Base-by-base conservation (phyloP, 2,888 invertebrate species). In the Globia sparganii region DNA sequence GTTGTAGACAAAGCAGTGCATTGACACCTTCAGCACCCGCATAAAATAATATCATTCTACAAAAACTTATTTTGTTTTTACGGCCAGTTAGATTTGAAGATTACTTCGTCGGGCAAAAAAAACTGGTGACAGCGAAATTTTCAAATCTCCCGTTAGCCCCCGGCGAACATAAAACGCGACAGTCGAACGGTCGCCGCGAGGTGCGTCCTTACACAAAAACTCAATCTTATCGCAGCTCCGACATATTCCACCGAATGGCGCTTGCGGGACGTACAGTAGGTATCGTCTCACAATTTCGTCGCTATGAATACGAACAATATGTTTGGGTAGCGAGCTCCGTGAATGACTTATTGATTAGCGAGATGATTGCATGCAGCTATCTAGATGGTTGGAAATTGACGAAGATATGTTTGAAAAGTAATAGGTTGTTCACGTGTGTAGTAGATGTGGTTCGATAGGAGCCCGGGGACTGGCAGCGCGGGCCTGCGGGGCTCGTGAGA, bases 1-100 rank as follows among this genome's bases (percentile, higher is more conserved):
- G 34, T 68, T 21, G 70, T 67, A 70, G 65, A 80, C 75, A 68
- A 72, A 66, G 37, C 76, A 85, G 88, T 85, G 86, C 88, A 89
- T 78, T 88, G 88, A 87, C 89, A 88, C 87, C 88, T 87, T 78
- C 73, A 87, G 80, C 61, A n/a, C 59, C 59, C 75, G 74, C 76
- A 83, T 87, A 68, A 86, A 88, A 82, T 85, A 81, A 83, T 84
- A 86, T 79, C 66, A 77, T 87, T 82, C 78, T 75, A 71, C 85
- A 84, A 81, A 90, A 91, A 90, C 90, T 91, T 91, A 92, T 93
- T 94, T 90, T 85, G 89, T 91, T 90, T 94, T 95, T 95, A 95
- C 91, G 91, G 92, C 91, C 93, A 94, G 94, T 95, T 93, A 92
- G 92, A 94, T 94, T 93, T 90, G 90, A 90, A 94, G 95, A 94